A percentile compares a stretch with the other conserved stretches of the same genome.
Evolutionary conservation across 1,140 invertebrate species (phyloP).

Genomic region (Portunus trituberculatus): DNA sequence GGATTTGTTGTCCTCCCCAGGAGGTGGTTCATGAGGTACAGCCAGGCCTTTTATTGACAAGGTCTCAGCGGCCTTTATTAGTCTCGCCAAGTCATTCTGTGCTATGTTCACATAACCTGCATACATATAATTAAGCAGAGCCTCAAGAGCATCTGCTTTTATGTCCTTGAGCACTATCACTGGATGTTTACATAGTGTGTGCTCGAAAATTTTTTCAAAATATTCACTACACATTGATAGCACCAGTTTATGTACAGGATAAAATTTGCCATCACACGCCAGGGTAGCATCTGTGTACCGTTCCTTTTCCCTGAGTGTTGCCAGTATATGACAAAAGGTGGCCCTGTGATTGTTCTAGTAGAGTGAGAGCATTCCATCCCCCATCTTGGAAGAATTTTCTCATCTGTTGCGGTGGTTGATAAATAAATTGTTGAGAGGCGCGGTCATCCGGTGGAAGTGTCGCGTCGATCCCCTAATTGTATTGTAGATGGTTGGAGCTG

Average conservation of each 20-base stretch:
- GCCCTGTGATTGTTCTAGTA: conserved; percentile 60
- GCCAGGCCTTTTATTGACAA: conserved; percentile 87
- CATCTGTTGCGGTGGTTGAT: not conserved
- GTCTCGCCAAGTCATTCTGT: conserved; percentile 89
- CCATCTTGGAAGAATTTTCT: no score
- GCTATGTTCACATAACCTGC: conserved; percentile 93
- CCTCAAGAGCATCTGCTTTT: conserved; percentile 90
- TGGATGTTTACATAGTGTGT: conserved; percentile 89
- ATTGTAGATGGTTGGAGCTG: no score
- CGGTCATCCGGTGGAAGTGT: not conserved
- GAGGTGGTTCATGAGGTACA: conserved; percentile 78
- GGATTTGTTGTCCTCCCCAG: conserved; percentile 43
- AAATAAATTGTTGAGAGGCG: not conserved
- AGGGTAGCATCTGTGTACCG: conserved; percentile 77
- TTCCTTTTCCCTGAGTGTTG: conserved; percentile 67
- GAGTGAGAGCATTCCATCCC: conserved; percentile 59
- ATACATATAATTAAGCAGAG: conserved; percentile 95
- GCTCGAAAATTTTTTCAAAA: no score
- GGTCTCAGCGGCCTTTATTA: conserved; percentile 90
- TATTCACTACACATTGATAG: no score
- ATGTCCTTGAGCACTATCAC: conserved; percentile 95
- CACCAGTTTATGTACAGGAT: conserved; percentile 90
- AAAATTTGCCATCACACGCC: no score
- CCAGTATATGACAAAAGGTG: conserved; percentile 49
- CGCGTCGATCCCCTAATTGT: no score